Evolutionary conservation across 2,888 invertebrate species (phyloP), one percentile per base, ranked within the genome.

Genomic region (Sylvicola cinctus): DNA sequence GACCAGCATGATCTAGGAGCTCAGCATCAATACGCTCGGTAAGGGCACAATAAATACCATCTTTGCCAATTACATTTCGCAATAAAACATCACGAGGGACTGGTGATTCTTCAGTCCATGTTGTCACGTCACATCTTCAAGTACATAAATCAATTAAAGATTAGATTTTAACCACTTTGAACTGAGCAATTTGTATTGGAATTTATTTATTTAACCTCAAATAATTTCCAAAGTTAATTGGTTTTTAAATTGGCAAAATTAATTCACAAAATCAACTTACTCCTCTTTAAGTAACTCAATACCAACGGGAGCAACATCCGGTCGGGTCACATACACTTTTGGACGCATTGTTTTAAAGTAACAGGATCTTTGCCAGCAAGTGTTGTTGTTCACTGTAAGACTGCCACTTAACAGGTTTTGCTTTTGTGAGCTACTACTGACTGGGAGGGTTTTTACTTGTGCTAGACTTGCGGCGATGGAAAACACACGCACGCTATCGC

Each of bases 11-110:
- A 42, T 77, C 68, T 27, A 91, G 49, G 1, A 90, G 48, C 43
- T 78, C 77, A 7, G 66, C 61, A 48, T 90, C 81, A 45, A 93
- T 78, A 55, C 71, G 78, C 44, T 91, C 90, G 1, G 76, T 77
- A 4, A 90, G 58, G 17, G 80, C 58, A 51, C 90, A 91, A 49
- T 70, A 83, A 5, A 93, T 59, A 0, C 66, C 91, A 49, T 78
- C 68, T 25, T 72, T 72, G n/a, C 79, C 79, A 36, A 52, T 51
- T 3, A 90, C 64, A 39, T 69, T 66, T 45, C 70, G 65, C 5
- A 87, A 46, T 2, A 91, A 60, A 41, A 74, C 75, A 1, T 65
- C 60, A 35, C 75, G 61, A 2, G 83, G 74, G 28, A 81, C 74
- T 25, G 73, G 71, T 16, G 58, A 57, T 34, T 66, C 43, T 43